A percentile compares a stretch with the other conserved stretches of the same genome.
These are phyloP conservation scores for Meiosimyza platycephala DNA, from an alignment of 2,888 invertebrate genomes.

Conservation along the genomic window DNA sequence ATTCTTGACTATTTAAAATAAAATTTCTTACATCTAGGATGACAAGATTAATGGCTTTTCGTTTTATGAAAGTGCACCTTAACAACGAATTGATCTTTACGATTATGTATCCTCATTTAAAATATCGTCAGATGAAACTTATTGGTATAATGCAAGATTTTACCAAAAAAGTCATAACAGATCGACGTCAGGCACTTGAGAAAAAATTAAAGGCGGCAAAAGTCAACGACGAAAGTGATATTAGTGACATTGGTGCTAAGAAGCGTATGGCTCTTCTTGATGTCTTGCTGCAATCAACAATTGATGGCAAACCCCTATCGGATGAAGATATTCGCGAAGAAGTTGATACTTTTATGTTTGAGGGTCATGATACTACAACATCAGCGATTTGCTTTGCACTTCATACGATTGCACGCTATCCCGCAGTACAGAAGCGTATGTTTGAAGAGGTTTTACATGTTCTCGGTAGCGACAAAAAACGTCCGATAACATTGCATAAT, in stretches of 20 bases:
- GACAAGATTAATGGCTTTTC: slow-evolving; percentile 52
- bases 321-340: slow-evolving; percentile 74
- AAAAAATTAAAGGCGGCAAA: slow-evolving; percentile 35
- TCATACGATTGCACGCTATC: slow-evolving; percentile 55
- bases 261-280: slow-evolving; percentile 76
- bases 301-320: slow-evolving; percentile 70
- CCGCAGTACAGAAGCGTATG: slow-evolving; percentile 56
- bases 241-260: slow-evolving; percentile 67
- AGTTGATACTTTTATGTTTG: slow-evolving; percentile 80
- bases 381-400: slow-evolving; percentile 57
- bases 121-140: slow-evolving; percentile 48
- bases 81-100: slow-evolving; percentile 53
- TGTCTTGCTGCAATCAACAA: slow-evolving; percentile 71
- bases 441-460: slow-evolving; percentile 54
- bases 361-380: slow-evolving; percentile 66
- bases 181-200: slow-evolving; percentile 52
- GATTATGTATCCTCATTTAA: slow-evolving; percentile 47
- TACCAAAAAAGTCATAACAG: slow-evolving; percentile 58
- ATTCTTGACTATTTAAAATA: neutral
- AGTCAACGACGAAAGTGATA: slow-evolving; percentile 45
- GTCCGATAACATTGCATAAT: slow-evolving; percentile 46
- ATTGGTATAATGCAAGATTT: slow-evolving; percentile 59
- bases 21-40: slow-evolving; percentile 44
- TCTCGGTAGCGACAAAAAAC: slow-evolving; percentile 50
- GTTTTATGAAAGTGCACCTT: slow-evolving; percentile 53